Evolutionary conservation across 2,113 vertebrate genomes (phyloP).

Genomic region (Leptosomus discolor): DNA sequence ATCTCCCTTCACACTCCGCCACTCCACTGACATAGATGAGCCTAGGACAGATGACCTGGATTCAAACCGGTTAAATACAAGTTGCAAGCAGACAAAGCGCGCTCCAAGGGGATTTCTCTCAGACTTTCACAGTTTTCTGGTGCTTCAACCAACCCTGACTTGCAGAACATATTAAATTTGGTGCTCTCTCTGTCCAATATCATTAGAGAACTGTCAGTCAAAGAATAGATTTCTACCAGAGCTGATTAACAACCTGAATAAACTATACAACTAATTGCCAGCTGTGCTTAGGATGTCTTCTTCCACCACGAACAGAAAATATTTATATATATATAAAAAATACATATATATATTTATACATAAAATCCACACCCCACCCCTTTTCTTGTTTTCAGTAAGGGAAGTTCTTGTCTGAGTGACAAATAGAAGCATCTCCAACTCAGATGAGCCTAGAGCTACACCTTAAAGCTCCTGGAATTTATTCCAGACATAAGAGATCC

Average conservation of each 20-base stretch:
- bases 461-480: not conserved
- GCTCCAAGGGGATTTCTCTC: slow-evolving; percentile 4
- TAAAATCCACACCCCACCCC: not conserved
- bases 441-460: not conserved
- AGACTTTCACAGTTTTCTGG: slow-evolving; percentile 9
- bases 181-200: not conserved
- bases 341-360: not conserved
- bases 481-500: not conserved
- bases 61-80: not conserved
- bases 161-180: slow-evolving; percentile 9
- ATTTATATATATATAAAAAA: not conserved
- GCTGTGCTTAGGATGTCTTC: not conserved
- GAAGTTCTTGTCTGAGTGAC: not conserved
- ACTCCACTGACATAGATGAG: not conserved
- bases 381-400: not conserved
- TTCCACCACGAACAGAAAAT: not conserved
- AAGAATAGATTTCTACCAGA: not conserved
- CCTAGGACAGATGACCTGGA: not conserved
- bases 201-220: slow-evolving; percentile 12
- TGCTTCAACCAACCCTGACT: not conserved
- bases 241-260: not conserved
- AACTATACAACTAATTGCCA: not conserved
- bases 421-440: not conserved
- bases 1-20: not conserved
- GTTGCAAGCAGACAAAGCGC: not conserved